phyloP scores from a whole-genome alignment of 1,140 invertebrate species.

The Philopotamus ludificatus region DNA sequence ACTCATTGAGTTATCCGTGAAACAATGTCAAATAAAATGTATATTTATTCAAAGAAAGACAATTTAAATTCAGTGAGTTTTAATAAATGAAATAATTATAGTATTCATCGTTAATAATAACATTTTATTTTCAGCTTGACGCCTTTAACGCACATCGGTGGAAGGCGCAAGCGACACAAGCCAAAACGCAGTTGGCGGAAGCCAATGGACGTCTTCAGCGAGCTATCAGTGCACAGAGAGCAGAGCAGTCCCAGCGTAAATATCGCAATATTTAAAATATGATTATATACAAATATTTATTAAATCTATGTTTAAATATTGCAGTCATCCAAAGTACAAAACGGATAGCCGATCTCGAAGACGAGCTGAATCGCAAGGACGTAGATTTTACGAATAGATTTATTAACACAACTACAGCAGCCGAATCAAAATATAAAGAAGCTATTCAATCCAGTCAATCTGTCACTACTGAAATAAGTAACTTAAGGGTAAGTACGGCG shows the following conservation, averaged over 20 bases:
- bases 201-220: conserved; percentile 50
- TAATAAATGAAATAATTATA: too few relatives aligned
- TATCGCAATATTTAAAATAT: background rate
- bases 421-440: conserved; percentile 29
- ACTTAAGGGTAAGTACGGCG: conserved; percentile 46
- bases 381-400: conserved; percentile 49
- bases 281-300: too few relatives aligned
- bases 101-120: too few relatives aligned
- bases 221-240: conserved; percentile 49
- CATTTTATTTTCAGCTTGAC: conserved; percentile 50
- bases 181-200: conserved; percentile 47
- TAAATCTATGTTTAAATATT: too few relatives aligned
- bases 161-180: conserved; percentile 50
- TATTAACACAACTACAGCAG: conserved; percentile 47
- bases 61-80: too few relatives aligned
- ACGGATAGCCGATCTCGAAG: conserved; percentile 56
- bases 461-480: conserved; percentile 50
- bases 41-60: too few relatives aligned
- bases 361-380: conserved; percentile 52
- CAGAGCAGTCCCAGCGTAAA: conserved; percentile 45
- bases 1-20: too few relatives aligned
- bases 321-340: conserved; percentile 55
- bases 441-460: conserved; percentile 46
- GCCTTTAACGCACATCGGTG: conserved; percentile 52
- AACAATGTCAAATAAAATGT: too few relatives aligned